Conservation (phyloP, 2,113 vertebrate species). For the Centropus bengalensis region DNA sequence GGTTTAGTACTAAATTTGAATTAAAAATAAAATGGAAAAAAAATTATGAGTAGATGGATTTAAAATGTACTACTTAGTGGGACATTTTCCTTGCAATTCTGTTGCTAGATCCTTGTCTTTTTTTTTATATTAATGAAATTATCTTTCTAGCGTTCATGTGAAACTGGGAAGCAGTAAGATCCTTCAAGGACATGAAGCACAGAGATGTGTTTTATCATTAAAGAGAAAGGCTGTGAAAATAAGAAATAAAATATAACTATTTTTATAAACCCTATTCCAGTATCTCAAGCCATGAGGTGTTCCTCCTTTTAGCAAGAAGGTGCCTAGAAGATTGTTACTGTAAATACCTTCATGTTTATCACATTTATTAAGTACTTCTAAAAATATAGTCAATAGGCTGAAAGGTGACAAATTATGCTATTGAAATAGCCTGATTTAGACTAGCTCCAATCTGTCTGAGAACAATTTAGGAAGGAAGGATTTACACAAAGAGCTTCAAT, state of each 20-base stretch:
- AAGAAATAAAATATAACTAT: neutral
- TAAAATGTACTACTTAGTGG: neutral
- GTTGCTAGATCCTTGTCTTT: neutral
- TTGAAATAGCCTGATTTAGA: neutral
- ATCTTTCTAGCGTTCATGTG: neutral
- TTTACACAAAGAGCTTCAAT: neutral
- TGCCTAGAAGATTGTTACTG: neutral
- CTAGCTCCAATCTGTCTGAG: neutral
- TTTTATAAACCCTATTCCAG: neutral
- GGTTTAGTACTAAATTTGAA: neutral
- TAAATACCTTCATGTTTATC: neutral
- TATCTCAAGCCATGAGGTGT: neutral
- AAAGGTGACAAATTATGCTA: neutral
- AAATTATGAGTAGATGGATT: neutral
- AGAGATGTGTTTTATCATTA: neutral
- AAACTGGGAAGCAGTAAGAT: neutral
- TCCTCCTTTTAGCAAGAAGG: neutral
- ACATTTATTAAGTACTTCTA: neutral
- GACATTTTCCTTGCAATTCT: neutral
- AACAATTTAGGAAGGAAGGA: neutral
- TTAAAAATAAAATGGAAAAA: neutral
- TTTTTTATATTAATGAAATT: neutral
- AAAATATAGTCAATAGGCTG: neutral
- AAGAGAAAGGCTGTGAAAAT: neutral
- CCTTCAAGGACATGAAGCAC: neutral